phyloP scores from a whole-genome alignment of 2,888 invertebrate genomes.

The Tigriopus californicus region DNA sequence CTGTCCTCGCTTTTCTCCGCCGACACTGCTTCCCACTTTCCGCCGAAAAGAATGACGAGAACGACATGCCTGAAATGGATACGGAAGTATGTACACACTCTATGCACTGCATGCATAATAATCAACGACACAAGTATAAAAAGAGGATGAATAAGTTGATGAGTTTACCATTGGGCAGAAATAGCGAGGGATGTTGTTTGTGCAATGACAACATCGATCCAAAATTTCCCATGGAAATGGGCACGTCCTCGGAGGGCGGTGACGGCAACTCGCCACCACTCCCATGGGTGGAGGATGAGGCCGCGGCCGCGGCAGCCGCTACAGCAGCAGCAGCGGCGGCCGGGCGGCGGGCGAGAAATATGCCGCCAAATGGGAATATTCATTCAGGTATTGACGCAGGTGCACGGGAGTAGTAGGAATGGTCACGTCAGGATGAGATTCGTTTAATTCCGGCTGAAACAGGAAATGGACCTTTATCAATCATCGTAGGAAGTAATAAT shows the following conservation, averaged over 20 bases:
- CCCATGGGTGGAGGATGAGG: slow-evolving; percentile 35
- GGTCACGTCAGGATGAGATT: too few relatives aligned
- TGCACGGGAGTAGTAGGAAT: too few relatives aligned
- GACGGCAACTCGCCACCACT: slow-evolving; percentile 26
- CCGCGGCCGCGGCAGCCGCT: neutral
- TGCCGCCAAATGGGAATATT: slow-evolving; percentile 10
- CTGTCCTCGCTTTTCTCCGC: slow-evolving; percentile 86
- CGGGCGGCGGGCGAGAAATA: slow-evolving; percentile 17
- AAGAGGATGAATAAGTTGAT: too few relatives aligned
- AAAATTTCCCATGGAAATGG: neutral
- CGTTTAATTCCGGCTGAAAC: too few relatives aligned
- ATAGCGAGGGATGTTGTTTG: too few relatives aligned
- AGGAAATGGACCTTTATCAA: too few relatives aligned
- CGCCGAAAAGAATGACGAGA: slow-evolving; percentile 24
- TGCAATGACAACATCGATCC: too few relatives aligned
- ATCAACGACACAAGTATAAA: too few relatives aligned
- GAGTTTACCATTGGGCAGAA: too few relatives aligned
- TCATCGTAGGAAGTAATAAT: too few relatives aligned
- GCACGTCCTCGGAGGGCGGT: slow-evolving; percentile 25
- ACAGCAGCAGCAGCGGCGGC: slow-evolving; percentile 18
- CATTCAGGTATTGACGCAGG: neutral
- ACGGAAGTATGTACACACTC: neutral
- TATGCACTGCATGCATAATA: too few relatives aligned
- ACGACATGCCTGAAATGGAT: slow-evolving; percentile 23
- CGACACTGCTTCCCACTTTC: slow-evolving; percentile 72